phyloP scores from a whole-genome alignment of 2,888 invertebrate genomes.

The Axea sp. region DNA sequence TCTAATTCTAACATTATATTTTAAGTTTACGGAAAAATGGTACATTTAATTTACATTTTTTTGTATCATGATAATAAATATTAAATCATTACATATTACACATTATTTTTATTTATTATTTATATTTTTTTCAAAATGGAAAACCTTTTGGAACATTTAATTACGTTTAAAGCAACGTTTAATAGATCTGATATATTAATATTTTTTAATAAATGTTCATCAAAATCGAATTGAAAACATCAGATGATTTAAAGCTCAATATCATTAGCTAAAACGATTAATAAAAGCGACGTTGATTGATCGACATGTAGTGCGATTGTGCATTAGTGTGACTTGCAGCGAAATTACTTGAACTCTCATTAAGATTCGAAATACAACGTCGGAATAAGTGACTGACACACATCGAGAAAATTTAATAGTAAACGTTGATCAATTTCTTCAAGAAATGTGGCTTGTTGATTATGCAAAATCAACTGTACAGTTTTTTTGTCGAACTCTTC shows the following conservation, averaged over 20 bases:
- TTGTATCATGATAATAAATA: too few relatives aligned
- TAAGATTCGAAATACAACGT: conserved; percentile 26
- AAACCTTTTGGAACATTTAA: too few relatives aligned
- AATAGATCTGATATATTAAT: background rate
- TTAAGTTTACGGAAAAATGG: too few relatives aligned
- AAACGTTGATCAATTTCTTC: conserved; percentile 35
- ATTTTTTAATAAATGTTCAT: too few relatives aligned
- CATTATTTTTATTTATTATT: too few relatives aligned
- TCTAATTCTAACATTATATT: too few relatives aligned
- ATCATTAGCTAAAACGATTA: conserved; percentile 11
- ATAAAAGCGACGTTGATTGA: conserved; percentile 14
- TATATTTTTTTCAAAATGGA: too few relatives aligned
- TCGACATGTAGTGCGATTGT: conserved; percentile 7
- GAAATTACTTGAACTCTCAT: conserved; percentile 36
- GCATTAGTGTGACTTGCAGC: conserved; percentile 10
- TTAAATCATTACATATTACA: too few relatives aligned
- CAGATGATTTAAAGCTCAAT: conserved; percentile 1
- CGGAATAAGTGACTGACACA: conserved; percentile 26
- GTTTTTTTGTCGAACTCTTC: too few relatives aligned
- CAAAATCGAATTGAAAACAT: too few relatives aligned
- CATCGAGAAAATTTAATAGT: conserved; percentile 24
- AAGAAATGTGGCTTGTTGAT: conserved; percentile 28
- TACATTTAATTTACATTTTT: too few relatives aligned
- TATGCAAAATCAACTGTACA: conserved; percentile 14
- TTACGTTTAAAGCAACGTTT: too few relatives aligned